A percentile compares a stretch with the other conserved stretches of the same genome.
Evolutionary conservation across 2,113 vertebrate species (phyloP).

Genomic region (Neomonachus schauinslandi): DNA sequence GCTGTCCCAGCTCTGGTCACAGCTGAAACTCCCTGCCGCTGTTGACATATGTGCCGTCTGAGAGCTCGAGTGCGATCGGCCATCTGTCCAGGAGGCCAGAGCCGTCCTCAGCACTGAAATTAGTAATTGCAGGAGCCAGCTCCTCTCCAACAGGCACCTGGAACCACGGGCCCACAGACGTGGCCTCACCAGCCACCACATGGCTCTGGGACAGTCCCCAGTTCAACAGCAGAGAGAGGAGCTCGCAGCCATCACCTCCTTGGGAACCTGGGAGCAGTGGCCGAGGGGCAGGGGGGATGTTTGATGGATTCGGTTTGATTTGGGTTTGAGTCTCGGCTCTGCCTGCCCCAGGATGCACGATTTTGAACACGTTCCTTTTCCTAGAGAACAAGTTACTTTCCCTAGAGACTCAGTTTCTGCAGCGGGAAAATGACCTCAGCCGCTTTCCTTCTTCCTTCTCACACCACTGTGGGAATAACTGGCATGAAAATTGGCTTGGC

Average conservation of each 20-base stretch:
- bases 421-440: not conserved
- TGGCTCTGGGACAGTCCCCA: not conserved
- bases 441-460: not conserved
- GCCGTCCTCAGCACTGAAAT: constrained; percentile 77
- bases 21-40: constrained; percentile 84
- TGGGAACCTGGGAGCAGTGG: not conserved
- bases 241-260: not conserved
- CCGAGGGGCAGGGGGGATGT: not conserved
- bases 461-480: not conserved
- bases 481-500: not conserved
- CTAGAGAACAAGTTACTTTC: not conserved
- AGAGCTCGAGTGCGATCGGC: constrained; percentile 82
- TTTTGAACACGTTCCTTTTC: not conserved
- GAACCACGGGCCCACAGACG: not conserved
- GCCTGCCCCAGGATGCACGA: not conserved
- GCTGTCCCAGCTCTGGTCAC: constrained; percentile 80
- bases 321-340: not conserved
- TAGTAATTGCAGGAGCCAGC: constrained; percentile 59
- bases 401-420: not conserved
- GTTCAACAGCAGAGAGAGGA: not conserved
- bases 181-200: not conserved
- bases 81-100: constrained; percentile 85
- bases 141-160: constrained; percentile 46
- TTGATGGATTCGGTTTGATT: not conserved
- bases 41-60: constrained; percentile 85